A percentile compares a stretch with the other conserved stretches of the same genome.
Conservation (phyloP, 2,797 vertebrate genomes). For the Urophycis tenuis region DNA sequence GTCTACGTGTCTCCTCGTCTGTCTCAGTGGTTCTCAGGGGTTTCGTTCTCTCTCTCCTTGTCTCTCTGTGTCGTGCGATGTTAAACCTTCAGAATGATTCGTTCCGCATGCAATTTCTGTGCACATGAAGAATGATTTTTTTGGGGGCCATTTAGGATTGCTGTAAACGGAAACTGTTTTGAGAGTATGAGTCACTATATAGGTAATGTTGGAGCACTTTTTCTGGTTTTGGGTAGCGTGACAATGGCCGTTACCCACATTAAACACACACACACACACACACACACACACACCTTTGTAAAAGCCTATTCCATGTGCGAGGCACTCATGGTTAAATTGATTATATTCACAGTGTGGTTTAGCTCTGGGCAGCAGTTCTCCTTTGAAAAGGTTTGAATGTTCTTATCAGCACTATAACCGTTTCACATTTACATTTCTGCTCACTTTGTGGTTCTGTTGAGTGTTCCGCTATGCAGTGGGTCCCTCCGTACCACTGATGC, state of each 20-base stretch:
- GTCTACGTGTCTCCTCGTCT: background rate
- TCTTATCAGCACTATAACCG: background rate
- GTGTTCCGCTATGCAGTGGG: background rate
- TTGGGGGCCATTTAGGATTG: too few species aligned
- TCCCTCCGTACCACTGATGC: slow-evolving; percentile 9
- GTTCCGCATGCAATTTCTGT: too few species aligned
- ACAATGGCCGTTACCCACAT: too few species aligned
- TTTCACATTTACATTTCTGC: background rate
- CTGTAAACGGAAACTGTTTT: background rate
- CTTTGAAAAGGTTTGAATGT: background rate
- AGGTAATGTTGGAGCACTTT: background rate
- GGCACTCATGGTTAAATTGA: background rate
- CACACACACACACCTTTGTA: background rate
- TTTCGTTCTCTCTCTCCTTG: background rate
- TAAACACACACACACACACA: too few species aligned
- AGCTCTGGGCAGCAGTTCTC: background rate
- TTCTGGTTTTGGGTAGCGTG: too few species aligned
- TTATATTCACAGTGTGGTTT: background rate
- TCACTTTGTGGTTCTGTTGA: background rate
- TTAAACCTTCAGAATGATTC: background rate
- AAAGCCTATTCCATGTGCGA: background rate
- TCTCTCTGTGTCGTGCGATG: background rate
- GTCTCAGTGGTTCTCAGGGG: too few species aligned
- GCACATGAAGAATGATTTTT: background rate
- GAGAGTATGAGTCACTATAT: background rate